These are phyloP conservation scores for Emydocephalus ijimae DNA, from an alignment of 2,113 vertebrate genomes.

Conservation along the genomic window DNA sequence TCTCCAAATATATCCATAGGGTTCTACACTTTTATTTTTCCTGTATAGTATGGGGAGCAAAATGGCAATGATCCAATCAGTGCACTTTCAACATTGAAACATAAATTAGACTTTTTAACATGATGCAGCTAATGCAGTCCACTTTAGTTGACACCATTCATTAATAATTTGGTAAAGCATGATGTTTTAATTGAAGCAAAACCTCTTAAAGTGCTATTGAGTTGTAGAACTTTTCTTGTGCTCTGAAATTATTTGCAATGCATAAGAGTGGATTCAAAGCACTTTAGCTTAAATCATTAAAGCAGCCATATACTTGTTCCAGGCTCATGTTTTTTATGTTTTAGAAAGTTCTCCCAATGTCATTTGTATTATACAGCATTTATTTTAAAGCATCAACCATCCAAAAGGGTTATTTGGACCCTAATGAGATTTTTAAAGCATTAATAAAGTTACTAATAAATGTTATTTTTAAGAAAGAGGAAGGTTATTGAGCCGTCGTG, in stretches of 20 bases:
- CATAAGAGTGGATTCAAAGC: not conserved
- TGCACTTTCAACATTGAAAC: not conserved
- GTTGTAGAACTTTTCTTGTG: not conserved
- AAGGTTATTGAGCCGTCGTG: not conserved
- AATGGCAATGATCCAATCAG: too few species aligned
- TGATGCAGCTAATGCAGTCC: not conserved
- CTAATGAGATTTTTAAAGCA: not conserved
- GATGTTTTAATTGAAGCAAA: not conserved
- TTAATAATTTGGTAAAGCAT: not conserved
- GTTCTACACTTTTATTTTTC: not conserved
- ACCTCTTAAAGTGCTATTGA: not conserved
- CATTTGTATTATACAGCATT: not conserved
- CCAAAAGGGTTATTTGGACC: not conserved
- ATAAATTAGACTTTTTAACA: not conserved
- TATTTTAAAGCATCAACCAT: not conserved
- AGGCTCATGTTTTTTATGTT: not conserved
- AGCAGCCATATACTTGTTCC: not conserved
- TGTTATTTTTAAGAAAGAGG: not conserved
- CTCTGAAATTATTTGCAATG: not conserved
- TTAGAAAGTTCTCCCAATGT: not conserved
- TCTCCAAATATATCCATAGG: not conserved
- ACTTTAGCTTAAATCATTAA: not conserved
- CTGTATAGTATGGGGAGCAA: not conserved
- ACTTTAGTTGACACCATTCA: not conserved
- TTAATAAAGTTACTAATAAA: not conserved